Evolutionary conservation across 2,888 invertebrate genomes (phyloP), one percentile per base, ranked within the genome.

Genomic region (Drosophila lacicola): DNA sequence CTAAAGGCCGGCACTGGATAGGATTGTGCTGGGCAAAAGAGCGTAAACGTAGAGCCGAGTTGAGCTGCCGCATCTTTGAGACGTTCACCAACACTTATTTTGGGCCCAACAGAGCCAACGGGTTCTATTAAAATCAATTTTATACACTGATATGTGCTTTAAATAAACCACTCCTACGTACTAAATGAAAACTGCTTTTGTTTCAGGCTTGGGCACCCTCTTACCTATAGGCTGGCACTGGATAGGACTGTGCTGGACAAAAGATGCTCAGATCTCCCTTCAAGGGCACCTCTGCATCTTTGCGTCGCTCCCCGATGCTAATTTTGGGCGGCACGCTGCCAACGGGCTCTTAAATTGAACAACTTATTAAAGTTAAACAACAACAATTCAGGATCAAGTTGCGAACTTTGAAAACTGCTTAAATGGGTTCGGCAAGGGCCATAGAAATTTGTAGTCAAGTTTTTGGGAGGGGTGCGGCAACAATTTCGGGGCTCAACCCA

Each of bases 201-300:
- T 6, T n/a, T n/a, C 9, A 37, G 8, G 11, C 6, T 3, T 6
- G n/a, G 10, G 11, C n/a, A 2, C 0, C 10, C 9, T 58, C 61
- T 84, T 79, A 96, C 95, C 95, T 95, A 94, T 95, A 95, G 80
- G 94, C 91, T 84, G 96, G 96, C 87, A 95, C 95, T 61, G 96
- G 96, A 93, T 94, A 96, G 25, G 95, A 95, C 92, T 96, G 96
- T 21, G 96, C 95, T 56, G 95, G 96, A 91, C 96, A 96, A 91
- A 96, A 94, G 73, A 96, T 93, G 64, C 95, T 95, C 91, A 96
- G 94, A 82, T 94, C 94, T 0, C 82, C 74, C 14, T 66, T 56
- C 3, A 89, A 39, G 2, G 62, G 74, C 6, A 90, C 87, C 64
- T 91, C 92, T 84, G 95, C 95, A 82, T 94, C 94, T 78, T 93